These are phyloP conservation scores for Papilio polytes DNA, from an alignment of 1,140 invertebrate genomes.

Conservation along the genomic window DNA sequence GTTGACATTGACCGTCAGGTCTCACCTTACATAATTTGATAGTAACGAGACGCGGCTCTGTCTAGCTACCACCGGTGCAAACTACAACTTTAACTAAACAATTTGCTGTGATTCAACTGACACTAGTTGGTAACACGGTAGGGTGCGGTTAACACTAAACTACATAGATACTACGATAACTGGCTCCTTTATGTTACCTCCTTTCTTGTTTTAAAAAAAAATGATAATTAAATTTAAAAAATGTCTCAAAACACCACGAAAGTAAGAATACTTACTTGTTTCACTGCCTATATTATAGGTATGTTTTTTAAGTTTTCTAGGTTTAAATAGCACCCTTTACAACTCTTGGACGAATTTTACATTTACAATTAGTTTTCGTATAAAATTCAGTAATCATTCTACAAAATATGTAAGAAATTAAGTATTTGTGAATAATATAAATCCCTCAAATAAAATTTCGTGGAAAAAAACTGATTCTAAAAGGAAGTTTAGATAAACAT, in stretches of 20 bases:
- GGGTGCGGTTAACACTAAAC: background rate
- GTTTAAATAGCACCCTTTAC: too few relatives aligned
- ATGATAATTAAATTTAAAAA: too few relatives aligned
- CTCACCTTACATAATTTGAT: slow-evolving; percentile 14
- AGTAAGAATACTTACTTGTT: too few relatives aligned
- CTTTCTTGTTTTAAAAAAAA: too few relatives aligned
- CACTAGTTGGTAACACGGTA: background rate
- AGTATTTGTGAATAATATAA: background rate
- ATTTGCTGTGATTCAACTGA: slow-evolving; percentile 9
- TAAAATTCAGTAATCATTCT: too few relatives aligned
- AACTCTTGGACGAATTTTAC: too few relatives aligned
- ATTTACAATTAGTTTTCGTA: too few relatives aligned
- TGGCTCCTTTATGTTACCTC: too few relatives aligned
- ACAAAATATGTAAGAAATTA: background rate
- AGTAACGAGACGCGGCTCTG: background rate
- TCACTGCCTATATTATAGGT: too few relatives aligned
- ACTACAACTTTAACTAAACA: slow-evolving; percentile 32
- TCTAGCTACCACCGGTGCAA: slow-evolving; percentile 9
- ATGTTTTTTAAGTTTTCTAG: too few relatives aligned
- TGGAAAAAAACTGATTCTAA: background rate
- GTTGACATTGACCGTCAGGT: slow-evolving; percentile 9
- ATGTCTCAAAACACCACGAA: too few relatives aligned
- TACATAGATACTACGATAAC: too few relatives aligned
- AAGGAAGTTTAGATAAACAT: background rate
- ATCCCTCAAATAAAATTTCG: background rate